Base-by-base conservation (phyloP, 2,797 vertebrate species). In the Pipistrellus kuhlii region DNA sequence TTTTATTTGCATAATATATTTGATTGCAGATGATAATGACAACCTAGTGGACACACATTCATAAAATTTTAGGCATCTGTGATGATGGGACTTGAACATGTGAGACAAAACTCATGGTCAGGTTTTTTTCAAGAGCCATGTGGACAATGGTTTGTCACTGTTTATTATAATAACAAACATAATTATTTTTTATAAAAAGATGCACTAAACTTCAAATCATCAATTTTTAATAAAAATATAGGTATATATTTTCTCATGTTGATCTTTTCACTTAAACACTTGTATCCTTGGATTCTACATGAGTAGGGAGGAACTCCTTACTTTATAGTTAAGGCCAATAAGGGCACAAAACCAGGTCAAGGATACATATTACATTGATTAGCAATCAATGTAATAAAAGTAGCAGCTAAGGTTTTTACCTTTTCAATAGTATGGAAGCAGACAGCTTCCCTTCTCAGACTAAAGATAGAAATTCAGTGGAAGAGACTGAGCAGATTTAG, bases 1-100 rank as follows among this genome's bases (percentile, higher is more conserved):
- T 95, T 91, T 94, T 81, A 75, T 96, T 95, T 91, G 17, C 12
- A 73, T 44, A 81, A 75, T 41, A 85, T 32, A 84, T 81, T 88
- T 94, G 66, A 93, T 35, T 81, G 23, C 80, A 93, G 76, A 78
- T 94, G 41, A 53, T 48, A 86, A 53, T 48, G 84, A 93, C 25
- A 94, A 88, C n/a, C 4, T n/a, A 86, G 32, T 84, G 23, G 51
- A 92, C 41, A 91, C 38, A 64, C 15, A 88, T 86, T 89, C 9
- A 10, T 77, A 38, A 85, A 91, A 48, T 73, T 69, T 5, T 46
- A 75, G 38, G 46, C 38, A 23, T 53, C 76, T 88, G 20, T 59
- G n/a, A 68, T 17, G 1, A 41, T 88, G 23, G 44, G 25, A 44
- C 46, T 38, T 27, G 18, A 93, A 71, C 13, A 82, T 8, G 84